Evolutionary conservation across 1,140 invertebrate species (phyloP).

Genomic region (Drosophila leontia): DNA sequence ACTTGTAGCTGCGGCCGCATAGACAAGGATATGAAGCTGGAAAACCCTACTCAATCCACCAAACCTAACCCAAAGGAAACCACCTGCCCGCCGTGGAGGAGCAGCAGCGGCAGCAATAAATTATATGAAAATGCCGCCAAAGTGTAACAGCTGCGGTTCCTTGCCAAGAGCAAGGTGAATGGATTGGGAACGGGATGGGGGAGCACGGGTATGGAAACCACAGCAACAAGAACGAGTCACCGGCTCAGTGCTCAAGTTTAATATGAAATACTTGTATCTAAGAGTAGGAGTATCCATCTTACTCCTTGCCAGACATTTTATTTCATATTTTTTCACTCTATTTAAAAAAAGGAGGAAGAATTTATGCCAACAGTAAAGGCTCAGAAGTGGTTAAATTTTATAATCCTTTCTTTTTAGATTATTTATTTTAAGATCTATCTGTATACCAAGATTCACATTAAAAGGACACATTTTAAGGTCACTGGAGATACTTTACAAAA

Average conservation of each 20-base stretch:
- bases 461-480: too few relatives aligned
- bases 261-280: conserved; percentile 47
- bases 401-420: too few relatives aligned
- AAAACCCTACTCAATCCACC: conserved; percentile 42
- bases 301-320: conserved; percentile 23
- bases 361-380: conserved; percentile 14
- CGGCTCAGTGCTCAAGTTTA: conserved; percentile 40
- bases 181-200: background rate
- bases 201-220: conserved; percentile 15
- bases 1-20: conserved; percentile 71
- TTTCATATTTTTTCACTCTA: conserved; percentile 50
- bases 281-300: background rate
- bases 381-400: background rate
- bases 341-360: background rate
- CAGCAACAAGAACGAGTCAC: conserved; percentile 52
- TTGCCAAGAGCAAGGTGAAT: conserved; percentile 35
- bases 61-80: conserved; percentile 20
- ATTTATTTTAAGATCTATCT: background rate
- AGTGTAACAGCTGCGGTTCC: conserved; percentile 77
- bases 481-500: background rate
- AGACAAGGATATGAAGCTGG: conserved; percentile 42
- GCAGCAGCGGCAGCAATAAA: conserved; percentile 59
- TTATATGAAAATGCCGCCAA: conserved; percentile 81
- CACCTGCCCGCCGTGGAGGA: conserved; percentile 44
- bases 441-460: too few relatives aligned